Evolutionary conservation across 2,888 invertebrate species (phyloP).

Genomic region (Drosophila paracracens): DNA sequence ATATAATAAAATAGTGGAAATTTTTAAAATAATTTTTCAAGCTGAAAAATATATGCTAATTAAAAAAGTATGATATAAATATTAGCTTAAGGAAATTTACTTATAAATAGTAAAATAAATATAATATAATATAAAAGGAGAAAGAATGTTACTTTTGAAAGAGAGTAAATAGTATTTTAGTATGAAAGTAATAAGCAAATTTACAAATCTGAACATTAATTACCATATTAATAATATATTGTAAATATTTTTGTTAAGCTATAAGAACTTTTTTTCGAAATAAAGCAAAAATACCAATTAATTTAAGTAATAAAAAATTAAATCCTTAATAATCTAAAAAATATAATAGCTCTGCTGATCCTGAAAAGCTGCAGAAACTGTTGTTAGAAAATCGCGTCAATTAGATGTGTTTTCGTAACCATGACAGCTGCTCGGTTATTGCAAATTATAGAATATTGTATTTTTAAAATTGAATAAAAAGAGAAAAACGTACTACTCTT

Average conservation of each 20-base stretch:
- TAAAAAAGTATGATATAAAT: background rate
- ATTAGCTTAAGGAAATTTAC: background rate
- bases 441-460: conserved; percentile 58
- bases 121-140: background rate
- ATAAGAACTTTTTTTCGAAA: background rate
- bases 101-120: background rate
- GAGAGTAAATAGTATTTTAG: no score
- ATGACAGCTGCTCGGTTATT: conserved; percentile 43
- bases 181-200: no score
- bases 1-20: background rate
- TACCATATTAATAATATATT: background rate
- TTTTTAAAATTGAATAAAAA: conserved; percentile 62
- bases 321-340: background rate
- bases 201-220: background rate
- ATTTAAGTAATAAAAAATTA: background rate
- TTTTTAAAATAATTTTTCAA: background rate
- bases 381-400: background rate
- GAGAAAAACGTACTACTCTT: conserved; percentile 18
- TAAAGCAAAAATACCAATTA: background rate
- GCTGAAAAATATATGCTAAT: no score
- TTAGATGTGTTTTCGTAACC: conserved; percentile 15
- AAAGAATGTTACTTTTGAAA: fast-evolving
- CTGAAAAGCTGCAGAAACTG: background rate
- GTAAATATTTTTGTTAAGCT: background rate
- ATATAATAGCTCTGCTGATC: background rate